Base-by-base conservation (phyloP, 2,797 vertebrate species). In the Ctenopoma kingsleyae region DNA sequence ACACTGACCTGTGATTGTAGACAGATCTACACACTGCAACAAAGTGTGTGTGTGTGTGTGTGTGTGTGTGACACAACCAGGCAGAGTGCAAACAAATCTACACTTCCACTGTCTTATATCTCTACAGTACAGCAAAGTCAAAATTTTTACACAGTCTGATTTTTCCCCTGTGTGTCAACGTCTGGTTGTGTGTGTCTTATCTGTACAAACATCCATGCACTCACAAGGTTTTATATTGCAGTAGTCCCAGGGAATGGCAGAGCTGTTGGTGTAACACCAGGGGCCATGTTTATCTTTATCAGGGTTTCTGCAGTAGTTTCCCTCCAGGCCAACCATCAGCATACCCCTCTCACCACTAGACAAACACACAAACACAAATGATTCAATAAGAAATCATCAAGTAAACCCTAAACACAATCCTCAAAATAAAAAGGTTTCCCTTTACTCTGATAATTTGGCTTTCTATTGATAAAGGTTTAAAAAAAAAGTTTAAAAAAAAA, bases 261-360 rank as follows among this genome's bases (percentile, higher is more conserved):
- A 95, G 88, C 95, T 96, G 82, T 96, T 97, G 27, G 97, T 98
- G 87, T 97, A 97, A 90, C 98, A 99, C 98, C 98, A 99, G 27
- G 96, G 98, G 9, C 98, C 98, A 1, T 99, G 97, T 80, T 96
- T 96, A 91, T 99, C 98, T 65, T 96, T 96, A 76, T 99, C 98
- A 41, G 97, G 98, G 89, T 99, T 99, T 78, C 98, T 95, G 87
- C 98, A 99, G 92, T 94, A 97, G 92, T 94, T 97, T 84, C 92
- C 95, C 82, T 96, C 96, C 84, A 96, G 88, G 78, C 94, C 95
- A 44, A 93, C 89, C 41, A 38, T 75, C 51, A 88, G 75, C 78
- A 91, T 58, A 69, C 85, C 87, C 59, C 85, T 87, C 55, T 93
- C 88, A 2, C 90, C 89, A 49, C 90, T 93, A 66, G 40, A 82